Evolutionary conservation across 2,888 invertebrate genomes (phyloP), one percentile per base, ranked within the genome.

Genomic region (Branchellion lobata): DNA sequence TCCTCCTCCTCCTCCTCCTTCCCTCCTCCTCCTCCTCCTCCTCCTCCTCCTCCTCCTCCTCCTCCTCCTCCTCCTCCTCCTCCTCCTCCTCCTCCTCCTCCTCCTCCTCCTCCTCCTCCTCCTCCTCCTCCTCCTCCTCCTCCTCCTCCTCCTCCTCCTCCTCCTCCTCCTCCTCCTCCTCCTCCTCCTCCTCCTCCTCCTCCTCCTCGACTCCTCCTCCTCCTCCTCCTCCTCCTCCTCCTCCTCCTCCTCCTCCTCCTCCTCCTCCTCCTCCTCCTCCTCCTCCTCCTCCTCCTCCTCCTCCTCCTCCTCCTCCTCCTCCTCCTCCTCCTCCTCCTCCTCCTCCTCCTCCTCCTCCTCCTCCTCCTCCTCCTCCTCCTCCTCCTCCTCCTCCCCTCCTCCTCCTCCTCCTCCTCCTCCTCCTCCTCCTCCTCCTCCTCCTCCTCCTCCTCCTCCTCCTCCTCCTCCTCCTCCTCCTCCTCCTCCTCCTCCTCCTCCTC

Each of bases 401-500:
- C 69, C 24, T 68, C 69, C 24, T 68, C 69, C 24, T 68, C 69
- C 24, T 68, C 69, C 24, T 68, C 36, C 27, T 73, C 36, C 27
- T 73, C 36, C 27, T 73, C 36, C 33, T 73, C 36, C 33, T 36
- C 36, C 14, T 36, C 36, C 33, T 36, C 36, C 33, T 73, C 36
- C 73, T 73, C 33, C 73, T 73, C 33, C 73, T 73, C 33, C 73
- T 73, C 33, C 73, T 73, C 33, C 73, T 31, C 33, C 73, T 73
- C 33, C 73, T 73, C 33, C 73, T 73, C 33, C 73, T 73, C 33
- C 73, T 73, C 33, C 73, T 73, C 33, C 73, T 73, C 33, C 73
- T 73, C 33, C 73, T 73, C 33, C 73, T 73, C 33, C 73, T 73
- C 33, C 24, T 24, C 33, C 24, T 24, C 33, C 24, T 36, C 33